A percentile compares a stretch with the other conserved stretches of the same genome.
phyloP scores from a whole-genome alignment of 2,113 vertebrate species.

The Phocoena phocoena region DNA sequence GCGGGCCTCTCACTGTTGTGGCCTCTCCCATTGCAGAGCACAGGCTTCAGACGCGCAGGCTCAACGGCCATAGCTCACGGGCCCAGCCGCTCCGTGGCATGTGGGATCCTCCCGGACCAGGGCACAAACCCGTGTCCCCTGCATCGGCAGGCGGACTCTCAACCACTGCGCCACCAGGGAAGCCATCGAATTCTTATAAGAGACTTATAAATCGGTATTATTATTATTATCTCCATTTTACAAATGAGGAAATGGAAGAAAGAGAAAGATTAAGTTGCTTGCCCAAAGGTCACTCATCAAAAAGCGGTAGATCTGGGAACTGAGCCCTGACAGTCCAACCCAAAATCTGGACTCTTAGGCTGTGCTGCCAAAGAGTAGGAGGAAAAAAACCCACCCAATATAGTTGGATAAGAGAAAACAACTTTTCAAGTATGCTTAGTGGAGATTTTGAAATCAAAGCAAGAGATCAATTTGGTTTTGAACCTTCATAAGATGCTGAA shows the following conservation, averaged over 20 bases:
- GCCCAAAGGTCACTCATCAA: background rate
- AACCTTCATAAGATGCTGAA: background rate
- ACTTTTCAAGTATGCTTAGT: background rate
- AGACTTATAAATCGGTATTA: background rate
- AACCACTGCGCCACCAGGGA: too few relatives aligned
- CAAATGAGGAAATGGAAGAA: background rate
- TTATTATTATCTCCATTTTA: background rate
- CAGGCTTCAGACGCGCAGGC: too few relatives aligned
- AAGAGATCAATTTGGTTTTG: constrained; percentile 26
- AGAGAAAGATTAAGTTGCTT: background rate
- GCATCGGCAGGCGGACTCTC: too few relatives aligned
- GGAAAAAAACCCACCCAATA: background rate
- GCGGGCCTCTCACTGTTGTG: too few relatives aligned
- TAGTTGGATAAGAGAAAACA: background rate
- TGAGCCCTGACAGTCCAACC: background rate
- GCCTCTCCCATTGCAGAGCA: too few relatives aligned
- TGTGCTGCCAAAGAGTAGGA: background rate
- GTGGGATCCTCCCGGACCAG: too few relatives aligned
- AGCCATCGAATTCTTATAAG: background rate
- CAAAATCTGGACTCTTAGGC: background rate
- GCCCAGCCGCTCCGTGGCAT: too few relatives aligned
- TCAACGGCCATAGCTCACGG: too few relatives aligned
- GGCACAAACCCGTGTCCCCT: too few relatives aligned
- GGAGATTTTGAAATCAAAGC: background rate
- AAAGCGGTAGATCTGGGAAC: background rate